Conservation (phyloP, 2,797 vertebrate species). For the Garrulus glandarius region DNA sequence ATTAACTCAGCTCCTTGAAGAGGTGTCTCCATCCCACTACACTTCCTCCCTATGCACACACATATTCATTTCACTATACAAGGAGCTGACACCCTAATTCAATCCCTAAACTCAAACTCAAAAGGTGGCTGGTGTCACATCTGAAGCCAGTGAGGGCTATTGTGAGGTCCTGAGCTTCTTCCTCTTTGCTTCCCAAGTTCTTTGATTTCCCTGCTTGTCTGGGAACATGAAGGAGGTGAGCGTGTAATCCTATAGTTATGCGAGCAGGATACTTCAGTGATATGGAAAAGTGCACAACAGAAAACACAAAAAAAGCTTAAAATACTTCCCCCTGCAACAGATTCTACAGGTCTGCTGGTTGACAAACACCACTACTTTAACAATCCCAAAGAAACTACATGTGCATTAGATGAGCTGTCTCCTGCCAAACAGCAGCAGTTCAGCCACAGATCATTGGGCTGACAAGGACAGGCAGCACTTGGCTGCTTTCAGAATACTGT, state of each 20-base stretch:
- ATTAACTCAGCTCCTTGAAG: not conserved
- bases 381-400: not conserved
- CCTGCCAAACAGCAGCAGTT: not conserved
- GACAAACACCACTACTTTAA: not conserved
- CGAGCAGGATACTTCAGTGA: not conserved
- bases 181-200: not conserved
- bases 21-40: not conserved
- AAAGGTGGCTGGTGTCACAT: not conserved
- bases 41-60: not conserved
- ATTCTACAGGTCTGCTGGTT: not conserved
- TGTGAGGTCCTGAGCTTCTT: not conserved
- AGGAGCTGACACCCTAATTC: not conserved
- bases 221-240: not conserved
- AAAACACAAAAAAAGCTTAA: not conserved
- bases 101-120: not conserved
- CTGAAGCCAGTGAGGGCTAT: not conserved
- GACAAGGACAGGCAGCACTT: not conserved
- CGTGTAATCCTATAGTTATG: fast-evolving
- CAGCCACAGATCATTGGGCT: not conserved
- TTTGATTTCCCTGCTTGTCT: not conserved
- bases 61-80: not conserved
- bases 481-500: not conserved
- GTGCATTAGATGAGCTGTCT: not conserved
- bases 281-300: fast-evolving
- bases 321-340: fast-evolving